phyloP scores from a whole-genome alignment of 2,888 invertebrate genomes.

The Eilema caniola region DNA sequence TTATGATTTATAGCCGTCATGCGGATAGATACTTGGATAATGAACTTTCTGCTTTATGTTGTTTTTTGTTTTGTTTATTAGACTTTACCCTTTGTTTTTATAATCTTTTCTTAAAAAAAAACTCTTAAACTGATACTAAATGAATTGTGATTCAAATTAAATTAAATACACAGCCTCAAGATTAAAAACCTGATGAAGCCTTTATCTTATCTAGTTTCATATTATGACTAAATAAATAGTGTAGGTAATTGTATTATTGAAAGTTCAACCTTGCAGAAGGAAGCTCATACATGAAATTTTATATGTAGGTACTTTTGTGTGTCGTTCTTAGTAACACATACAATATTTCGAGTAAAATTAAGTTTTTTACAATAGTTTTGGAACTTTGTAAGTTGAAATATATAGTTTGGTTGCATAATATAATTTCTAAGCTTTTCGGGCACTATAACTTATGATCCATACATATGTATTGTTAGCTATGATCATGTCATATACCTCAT shows the following conservation, averaged over 20 bases:
- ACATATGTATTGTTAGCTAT: neutral
- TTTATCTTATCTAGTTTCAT: neutral
- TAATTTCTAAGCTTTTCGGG: too few species aligned
- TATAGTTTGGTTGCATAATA: neutral
- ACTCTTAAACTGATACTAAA: neutral
- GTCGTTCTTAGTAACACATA: neutral
- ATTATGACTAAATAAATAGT: too few species aligned
- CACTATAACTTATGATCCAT: neutral
- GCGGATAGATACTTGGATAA: constrained; percentile 64
- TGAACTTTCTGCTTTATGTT: constrained; percentile 62
- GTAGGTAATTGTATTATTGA: neutral
- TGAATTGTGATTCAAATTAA: neutral
- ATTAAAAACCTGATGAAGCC: neutral
- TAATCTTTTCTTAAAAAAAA: neutral
- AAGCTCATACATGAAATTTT: too few species aligned
- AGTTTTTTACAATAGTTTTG: neutral
- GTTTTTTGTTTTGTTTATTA: constrained; percentile 63
- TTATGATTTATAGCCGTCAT: constrained; percentile 77
- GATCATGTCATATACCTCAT: too few species aligned
- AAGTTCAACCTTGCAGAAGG: neutral
- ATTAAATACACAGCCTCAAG: neutral
- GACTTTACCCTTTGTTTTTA: constrained; percentile 56
- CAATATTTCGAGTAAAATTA: neutral
- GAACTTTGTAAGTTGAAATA: neutral
- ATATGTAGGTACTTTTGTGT: neutral